Conservation (phyloP, 2,113 vertebrate genomes). For the Pseudorhombus dupliciocellatus region DNA sequence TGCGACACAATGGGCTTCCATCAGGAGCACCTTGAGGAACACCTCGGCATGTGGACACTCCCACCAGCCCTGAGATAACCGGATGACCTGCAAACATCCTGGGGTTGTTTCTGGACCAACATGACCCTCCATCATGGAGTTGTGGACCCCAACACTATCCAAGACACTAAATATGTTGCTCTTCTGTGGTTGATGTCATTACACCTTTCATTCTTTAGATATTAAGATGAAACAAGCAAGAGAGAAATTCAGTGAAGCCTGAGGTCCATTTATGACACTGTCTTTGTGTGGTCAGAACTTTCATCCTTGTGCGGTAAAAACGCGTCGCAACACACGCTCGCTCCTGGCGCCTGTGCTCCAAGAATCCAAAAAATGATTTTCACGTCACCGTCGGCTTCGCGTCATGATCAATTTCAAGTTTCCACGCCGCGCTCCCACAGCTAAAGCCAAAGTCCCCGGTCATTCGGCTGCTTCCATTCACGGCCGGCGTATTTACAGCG, state of each 20-base stretch:
- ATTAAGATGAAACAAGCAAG: slow-evolving; percentile 42
- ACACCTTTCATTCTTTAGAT: slow-evolving; percentile 33
- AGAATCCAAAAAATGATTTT: slow-evolving; percentile 66
- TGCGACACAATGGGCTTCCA: neutral
- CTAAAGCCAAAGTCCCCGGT: slow-evolving; percentile 68
- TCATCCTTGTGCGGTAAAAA: slow-evolving; percentile 50
- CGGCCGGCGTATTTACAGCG: slow-evolving; percentile 71
- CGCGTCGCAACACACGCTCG: slow-evolving; percentile 42
- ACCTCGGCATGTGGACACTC: neutral
- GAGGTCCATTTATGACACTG: slow-evolving; percentile 38
- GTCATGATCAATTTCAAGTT: slow-evolving; percentile 62
- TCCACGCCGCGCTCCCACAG: slow-evolving; percentile 59
- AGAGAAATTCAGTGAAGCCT: slow-evolving; percentile 42
- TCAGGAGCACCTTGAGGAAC: neutral
- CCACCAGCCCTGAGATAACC: neutral
- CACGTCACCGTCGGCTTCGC: slow-evolving; percentile 58
- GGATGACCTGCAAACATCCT: neutral
- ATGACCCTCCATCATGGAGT: neutral
- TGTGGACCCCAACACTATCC: too few relatives aligned
- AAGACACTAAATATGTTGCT: too few relatives aligned
- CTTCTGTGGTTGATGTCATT: neutral
- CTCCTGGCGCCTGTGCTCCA: slow-evolving; percentile 32
- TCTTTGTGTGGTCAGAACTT: slow-evolving; percentile 27
- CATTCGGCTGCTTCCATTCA: slow-evolving; percentile 68
- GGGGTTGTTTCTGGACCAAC: neutral